Conservation (phyloP, 2,888 invertebrate species). For the Conops quadrifasciatus region DNA sequence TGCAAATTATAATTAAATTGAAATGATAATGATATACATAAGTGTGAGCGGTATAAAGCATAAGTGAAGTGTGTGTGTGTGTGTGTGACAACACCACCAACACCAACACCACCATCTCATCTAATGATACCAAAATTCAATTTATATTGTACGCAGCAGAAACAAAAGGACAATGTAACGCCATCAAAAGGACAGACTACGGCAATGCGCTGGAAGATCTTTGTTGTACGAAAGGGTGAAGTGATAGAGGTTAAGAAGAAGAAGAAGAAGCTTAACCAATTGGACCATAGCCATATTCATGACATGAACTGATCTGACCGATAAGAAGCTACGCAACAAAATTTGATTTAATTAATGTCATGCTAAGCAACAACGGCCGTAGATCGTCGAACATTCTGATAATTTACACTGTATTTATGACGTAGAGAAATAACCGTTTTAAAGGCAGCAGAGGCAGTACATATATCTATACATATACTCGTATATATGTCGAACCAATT, state of each 20-base stretch:
- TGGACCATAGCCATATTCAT: not conserved
- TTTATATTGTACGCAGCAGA: too few relatives aligned
- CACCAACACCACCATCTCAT: too few relatives aligned
- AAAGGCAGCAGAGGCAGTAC: too few relatives aligned
- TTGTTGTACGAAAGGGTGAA: slow-evolving; percentile 10
- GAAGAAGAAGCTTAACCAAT: not conserved
- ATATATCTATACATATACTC: too few relatives aligned
- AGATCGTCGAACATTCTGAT: too few relatives aligned
- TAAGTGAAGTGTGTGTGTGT: slow-evolving; percentile 9
- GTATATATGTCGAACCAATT: too few relatives aligned
- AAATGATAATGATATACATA: slow-evolving; percentile 18
- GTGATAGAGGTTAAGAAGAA: not conserved
- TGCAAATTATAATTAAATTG: slow-evolving; percentile 35
- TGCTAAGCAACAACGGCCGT: not conserved
- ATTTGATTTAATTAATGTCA: slow-evolving; percentile 34
- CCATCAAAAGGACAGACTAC: too few relatives aligned
- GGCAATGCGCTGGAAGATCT: too few relatives aligned
- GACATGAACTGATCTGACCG: slow-evolving; percentile 2
- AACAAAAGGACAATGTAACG: not conserved
- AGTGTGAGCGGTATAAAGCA: too few relatives aligned
- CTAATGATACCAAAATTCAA: too few relatives aligned
- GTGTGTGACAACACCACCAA: slow-evolving; percentile 18
- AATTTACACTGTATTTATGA: too few relatives aligned
- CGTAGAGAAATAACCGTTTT: too few relatives aligned
- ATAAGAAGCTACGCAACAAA: slow-evolving; percentile 21